Base-by-base conservation (phyloP, 1,140 invertebrate genomes). In the Heliconius hermathena region DNA sequence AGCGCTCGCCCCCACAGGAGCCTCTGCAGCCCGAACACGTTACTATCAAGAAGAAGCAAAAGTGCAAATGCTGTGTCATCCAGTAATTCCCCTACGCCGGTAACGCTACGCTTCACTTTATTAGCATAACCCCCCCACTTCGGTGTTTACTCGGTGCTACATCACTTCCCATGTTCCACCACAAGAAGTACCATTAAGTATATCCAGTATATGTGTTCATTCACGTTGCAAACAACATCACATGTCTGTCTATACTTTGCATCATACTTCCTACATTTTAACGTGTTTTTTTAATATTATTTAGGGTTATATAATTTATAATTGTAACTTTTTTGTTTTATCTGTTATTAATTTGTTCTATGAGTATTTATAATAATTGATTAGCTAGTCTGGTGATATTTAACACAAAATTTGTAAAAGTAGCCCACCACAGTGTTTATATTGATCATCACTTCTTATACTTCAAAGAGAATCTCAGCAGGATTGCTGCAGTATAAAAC, bases 1-100 rank as follows among this genome's bases (percentile, higher is more conserved):
- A 97, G 85, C 96, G 96, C 89, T 96, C 96, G 26, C 96, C 96
- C 46, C 96, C 97, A 1, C 96, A 96, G 81, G 97, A 97, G 88
- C 97, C 97, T 74, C 96, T 96, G 84, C 97, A 97, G 90, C 97
- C 97, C 33, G 97, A 98, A 90, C 97, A 97, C 90, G 97, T 98
- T 79, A 97, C 97, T 86, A 96, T 98, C 85, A 98, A 98, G 95
- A 98, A 98, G 95, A 98, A 98, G 94, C 97, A 97, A 92, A 98
- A 97, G 95, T 98, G 97, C 96, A 97, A 97, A 92, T 98, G 97
- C 95, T 98, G 98, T 95, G 97, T 97, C 81, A 96, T 98, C 89
- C 97, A 98, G 96, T 98, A 97, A 96, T 71, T 46, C 41, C 46
- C 57, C 73, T 13, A 52, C 57, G 87, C 87, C 87, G 81, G 88